These are phyloP conservation scores for Orussus abietinus DNA, from an alignment of 1,140 invertebrate species.

Conservation along the genomic window DNA sequence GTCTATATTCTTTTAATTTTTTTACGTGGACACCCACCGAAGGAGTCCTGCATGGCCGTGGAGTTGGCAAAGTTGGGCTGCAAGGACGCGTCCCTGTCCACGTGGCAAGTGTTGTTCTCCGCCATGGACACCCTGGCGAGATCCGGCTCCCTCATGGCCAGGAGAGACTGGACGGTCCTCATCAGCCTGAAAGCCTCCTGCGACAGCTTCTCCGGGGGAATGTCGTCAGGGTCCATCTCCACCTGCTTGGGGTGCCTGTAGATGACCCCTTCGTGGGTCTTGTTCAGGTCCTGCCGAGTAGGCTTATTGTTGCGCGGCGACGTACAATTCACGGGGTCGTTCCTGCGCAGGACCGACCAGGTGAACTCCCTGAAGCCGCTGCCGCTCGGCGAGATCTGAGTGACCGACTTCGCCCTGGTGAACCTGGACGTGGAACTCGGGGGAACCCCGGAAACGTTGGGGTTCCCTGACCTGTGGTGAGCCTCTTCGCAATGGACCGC, in stretches of 20 bases:
- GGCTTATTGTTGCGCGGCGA: conserved; percentile 27
- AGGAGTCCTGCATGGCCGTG: conserved; percentile 19
- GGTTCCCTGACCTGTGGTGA: no score
- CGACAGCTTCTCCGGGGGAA: conserved; percentile 63
- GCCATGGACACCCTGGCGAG: conserved; percentile 46
- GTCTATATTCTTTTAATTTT: no score
- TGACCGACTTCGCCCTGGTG: conserved; percentile 44
- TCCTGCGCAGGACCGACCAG: conserved; percentile 46
- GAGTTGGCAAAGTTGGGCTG: conserved; percentile 33
- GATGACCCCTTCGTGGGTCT: conserved; percentile 26
- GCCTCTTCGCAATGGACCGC: conserved; percentile 33
- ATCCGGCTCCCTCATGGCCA: conserved; percentile 63
- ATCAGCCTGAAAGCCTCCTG: conserved; percentile 65
- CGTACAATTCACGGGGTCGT: conserved; percentile 33
- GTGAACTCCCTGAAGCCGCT: conserved; percentile 36
- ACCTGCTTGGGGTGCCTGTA: conserved; percentile 35
- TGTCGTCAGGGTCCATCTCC: conserved; percentile 47
- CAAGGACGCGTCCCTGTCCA: conserved; percentile 23
- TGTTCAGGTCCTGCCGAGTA: conserved; percentile 25
- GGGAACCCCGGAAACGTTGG: no score
- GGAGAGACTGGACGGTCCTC: conserved; percentile 63
- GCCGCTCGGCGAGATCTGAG: conserved; percentile 39
- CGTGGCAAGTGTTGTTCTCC: conserved; percentile 21
- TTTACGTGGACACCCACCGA: background rate
- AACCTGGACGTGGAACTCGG: conserved; percentile 30